phyloP scores from a whole-genome alignment of 1,140 invertebrate species.

The Batillaria attramentaria region DNA sequence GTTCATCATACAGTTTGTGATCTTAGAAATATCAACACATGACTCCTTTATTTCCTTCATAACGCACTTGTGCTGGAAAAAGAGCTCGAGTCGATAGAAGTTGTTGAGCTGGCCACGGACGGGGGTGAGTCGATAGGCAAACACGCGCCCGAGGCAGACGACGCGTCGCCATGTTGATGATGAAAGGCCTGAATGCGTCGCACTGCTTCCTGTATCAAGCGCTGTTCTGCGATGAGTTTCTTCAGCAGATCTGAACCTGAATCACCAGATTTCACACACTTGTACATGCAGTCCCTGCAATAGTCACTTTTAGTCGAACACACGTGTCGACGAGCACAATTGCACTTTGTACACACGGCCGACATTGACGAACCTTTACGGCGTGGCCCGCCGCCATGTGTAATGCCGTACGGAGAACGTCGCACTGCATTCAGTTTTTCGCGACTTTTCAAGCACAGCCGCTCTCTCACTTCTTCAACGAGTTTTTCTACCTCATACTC shows the following conservation, averaged over 20 bases:
- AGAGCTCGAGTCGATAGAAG: constrained; percentile 15
- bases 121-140: not conserved
- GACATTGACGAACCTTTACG: constrained; percentile 6
- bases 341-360: constrained; percentile 19
- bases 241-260: constrained; percentile 32
- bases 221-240: constrained; percentile 48
- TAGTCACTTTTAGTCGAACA: not conserved
- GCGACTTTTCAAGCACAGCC: constrained; percentile 43
- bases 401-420: constrained; percentile 29
- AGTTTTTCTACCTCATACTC: constrained; percentile 35
- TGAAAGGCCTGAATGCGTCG: constrained; percentile 35
- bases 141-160: not conserved
- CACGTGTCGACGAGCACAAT: not conserved
- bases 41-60: too few species aligned
- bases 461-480: constrained; percentile 39
- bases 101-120: constrained; percentile 13
- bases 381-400: not conserved
- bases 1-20: too few species aligned
- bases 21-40: too few species aligned
- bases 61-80: constrained; percentile 27
- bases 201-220: constrained; percentile 53
- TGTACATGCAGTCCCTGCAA: not conserved
- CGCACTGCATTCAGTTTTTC: constrained; percentile 36
- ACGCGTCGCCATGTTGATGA: constrained; percentile 20
- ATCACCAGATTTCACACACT: not conserved